Evolutionary conservation across 2,113 vertebrate species (phyloP).

Genomic region (Plotosus lineatus): DNA sequence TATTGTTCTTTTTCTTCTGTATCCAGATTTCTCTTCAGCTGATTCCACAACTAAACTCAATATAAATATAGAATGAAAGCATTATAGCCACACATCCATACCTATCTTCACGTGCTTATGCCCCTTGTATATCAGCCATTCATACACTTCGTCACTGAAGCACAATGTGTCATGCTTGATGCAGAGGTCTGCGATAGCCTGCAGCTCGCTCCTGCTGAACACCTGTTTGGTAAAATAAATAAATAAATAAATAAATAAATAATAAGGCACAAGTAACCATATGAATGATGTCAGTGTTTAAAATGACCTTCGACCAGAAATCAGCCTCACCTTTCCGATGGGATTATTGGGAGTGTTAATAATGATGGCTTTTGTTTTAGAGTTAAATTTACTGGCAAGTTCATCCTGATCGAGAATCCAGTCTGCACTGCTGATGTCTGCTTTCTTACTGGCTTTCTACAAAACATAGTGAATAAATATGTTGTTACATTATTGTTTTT

Average conservation of each 20-base stretch:
- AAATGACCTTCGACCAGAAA: not conserved
- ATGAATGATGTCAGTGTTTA: not conserved
- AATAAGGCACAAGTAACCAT: not conserved
- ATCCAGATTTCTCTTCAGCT: not conserved
- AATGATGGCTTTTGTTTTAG: conserved; percentile 93
- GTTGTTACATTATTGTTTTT: not conserved
- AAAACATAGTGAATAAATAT: not conserved
- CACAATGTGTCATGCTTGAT: conserved; percentile 88
- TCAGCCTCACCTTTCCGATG: conserved; percentile 82
- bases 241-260: conserved; percentile 52
- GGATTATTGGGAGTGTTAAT: conserved; percentile 95
- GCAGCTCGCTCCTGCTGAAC: conserved; percentile 85
- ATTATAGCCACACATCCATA: conserved; percentile 55
- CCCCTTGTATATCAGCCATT: conserved; percentile 91
- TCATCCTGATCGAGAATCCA: conserved; percentile 87
- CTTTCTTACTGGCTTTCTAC: conserved; percentile 71
- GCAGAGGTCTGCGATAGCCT: conserved; percentile 89
- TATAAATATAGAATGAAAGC: not conserved
- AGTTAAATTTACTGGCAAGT: conserved; percentile 90
- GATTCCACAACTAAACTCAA: not conserved
- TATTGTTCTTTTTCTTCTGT: not conserved
- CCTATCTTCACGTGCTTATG: conserved; percentile 91
- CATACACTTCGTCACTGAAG: conserved; percentile 97
- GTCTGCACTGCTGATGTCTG: conserved; percentile 76
- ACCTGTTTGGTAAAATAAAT: conserved; percentile 76